Base-by-base conservation (phyloP, 1,140 invertebrate genomes). In the Anoplolepis gracilipes region DNA sequence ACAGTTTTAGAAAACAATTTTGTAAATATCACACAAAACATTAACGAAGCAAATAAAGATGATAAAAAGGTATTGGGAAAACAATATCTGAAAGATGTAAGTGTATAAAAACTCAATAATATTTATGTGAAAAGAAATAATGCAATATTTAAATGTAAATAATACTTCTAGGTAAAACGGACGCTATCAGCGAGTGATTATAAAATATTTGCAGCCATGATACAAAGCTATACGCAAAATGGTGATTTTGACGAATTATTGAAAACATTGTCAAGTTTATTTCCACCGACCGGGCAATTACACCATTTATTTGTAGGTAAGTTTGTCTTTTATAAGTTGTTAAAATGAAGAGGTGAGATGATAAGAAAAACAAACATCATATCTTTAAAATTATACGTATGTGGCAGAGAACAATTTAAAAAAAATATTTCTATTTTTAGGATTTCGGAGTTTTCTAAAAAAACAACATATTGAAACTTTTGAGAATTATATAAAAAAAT, bases 261-360 rank as follows among this genome's bases (percentile, higher is more conserved):
- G 59, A 86, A 91, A 72, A 92, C 93, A 39, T 92, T 97, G 46
- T 93, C 95, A 84, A 89, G 90, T 76, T 90, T 97, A 61, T 95
- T 97, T 87, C 91, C 95, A 11, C 73, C 75, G 30, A 94, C 95
- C 82, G 94, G 92, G 59, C 93, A 95, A 84, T 85, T 96, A 62
- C 95, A 95, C 84, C 96, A 97, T 93, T 95, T 97, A 79, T 95
- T 97, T 59, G 94, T 94, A 89, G 96, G 96, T 85, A 96, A 81
- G 75, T 73, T 30, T 85, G 25, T 36, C 30, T 77, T 62, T 69
- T 82, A 36, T 5, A 79, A 25, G n/a, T 59, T 1, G 30, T 42
- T 57, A 59, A 57, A 33, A 7, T 70, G 16, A 42, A 59, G 13
- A 42, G 4, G 42, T 42, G 16, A 78, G 0, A 59, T 4, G 25